Evolutionary conservation across 2,113 vertebrate species (phyloP), one percentile per base, ranked within the genome.

Genomic region (Romanogobio albipinnatus): DNA sequence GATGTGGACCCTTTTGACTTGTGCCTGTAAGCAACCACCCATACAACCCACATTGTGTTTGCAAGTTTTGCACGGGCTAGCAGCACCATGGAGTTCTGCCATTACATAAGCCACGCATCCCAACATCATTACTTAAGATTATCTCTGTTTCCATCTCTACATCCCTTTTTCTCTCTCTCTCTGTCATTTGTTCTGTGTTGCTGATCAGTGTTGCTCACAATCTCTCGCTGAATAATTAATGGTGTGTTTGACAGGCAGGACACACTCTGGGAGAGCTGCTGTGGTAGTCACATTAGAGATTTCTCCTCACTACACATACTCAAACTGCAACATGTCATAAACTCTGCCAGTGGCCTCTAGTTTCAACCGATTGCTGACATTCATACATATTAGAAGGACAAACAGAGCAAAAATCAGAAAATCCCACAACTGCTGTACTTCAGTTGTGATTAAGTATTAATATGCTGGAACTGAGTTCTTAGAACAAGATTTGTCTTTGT

Each of bases 181-280:
- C 10, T 43, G 29, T 33, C 15, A 10, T 13, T 75, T 51, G 49
- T 33, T 87, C 15, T 22, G 58, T 47, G 74, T 73, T 45, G 33
- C 9, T 76, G 29, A 76, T 82, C 78, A 64, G 61, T 81, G 56
- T 74, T 22, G 22, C 66, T 64, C 78, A 9, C 43, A 22, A 64
- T 82, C 78, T 76, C 62, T 43, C 17, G 15, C 58, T 85, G 68
- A 80, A 82, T 86, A 86, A 86, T 86, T 77, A 86, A 86, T 83
- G 74, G n/a, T 33, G 85, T 76, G 73, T 86, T 86, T 86, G 85
- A 82, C 80, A 82, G 85, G 61, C 85, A 70, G 85, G 85, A 77
- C 85, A 86, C 85, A 76, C 71, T 75, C 85, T 71, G 80, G 74
- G 66, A 85, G 33, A n/a, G 33, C 45, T 59, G 43, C 56, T 76